Conservation (phyloP, 2,888 invertebrate species). For the Chrysina gloriosa region DNA sequence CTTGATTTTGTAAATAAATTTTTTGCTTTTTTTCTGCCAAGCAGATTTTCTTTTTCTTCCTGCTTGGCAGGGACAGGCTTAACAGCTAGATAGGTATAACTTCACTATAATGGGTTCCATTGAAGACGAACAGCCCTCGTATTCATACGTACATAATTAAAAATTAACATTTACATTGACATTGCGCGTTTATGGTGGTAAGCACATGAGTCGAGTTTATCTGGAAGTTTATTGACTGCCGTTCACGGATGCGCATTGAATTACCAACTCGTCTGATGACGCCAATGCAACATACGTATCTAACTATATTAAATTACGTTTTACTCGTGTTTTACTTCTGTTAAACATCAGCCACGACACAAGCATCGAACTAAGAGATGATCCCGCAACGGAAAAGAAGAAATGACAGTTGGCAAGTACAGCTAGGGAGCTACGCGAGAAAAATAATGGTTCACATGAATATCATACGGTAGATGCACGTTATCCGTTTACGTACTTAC, state of each 20-base stretch:
- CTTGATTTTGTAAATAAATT: too few relatives aligned
- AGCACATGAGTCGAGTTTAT: neutral
- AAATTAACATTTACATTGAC: neutral
- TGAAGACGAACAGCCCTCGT: neutral
- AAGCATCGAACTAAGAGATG: neutral
- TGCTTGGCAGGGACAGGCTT: too few relatives aligned
- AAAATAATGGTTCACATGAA: constrained; percentile 31
- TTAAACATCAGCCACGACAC: constrained; percentile 1
- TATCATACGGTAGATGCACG: neutral
- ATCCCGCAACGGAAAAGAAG: neutral
- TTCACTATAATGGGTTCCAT: neutral
- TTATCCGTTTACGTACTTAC: constrained; percentile 13
- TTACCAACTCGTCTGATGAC: constrained; percentile 14
- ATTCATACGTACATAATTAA: neutral
- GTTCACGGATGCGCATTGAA: constrained; percentile 10
- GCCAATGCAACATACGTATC: constrained; percentile 7
- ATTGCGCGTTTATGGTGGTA: neutral
- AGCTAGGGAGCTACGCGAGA: constrained; percentile 8
- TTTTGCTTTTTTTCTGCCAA: too few relatives aligned
- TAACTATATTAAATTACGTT: constrained; percentile 21
- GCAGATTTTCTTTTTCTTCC: too few relatives aligned
- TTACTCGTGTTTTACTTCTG: constrained; percentile 4
- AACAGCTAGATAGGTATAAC: neutral
- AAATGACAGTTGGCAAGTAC: constrained; percentile 29
- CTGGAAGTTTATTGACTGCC: constrained; percentile 19